Conservation (phyloP, 2,797 vertebrate species). For the Ctenosaura bakeri region DNA sequence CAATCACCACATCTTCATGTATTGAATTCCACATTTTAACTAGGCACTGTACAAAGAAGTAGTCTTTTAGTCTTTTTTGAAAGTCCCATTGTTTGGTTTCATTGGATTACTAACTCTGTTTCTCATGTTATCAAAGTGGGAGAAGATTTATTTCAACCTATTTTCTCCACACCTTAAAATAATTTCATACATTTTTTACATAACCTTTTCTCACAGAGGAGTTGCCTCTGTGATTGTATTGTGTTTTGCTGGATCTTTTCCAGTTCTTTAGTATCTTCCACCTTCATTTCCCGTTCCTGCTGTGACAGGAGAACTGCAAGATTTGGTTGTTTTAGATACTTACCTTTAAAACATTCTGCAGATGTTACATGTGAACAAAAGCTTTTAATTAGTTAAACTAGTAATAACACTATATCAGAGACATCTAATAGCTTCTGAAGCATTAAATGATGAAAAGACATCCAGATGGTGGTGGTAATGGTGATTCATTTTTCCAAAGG, state of each 20-base stretch:
- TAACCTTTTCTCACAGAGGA: too few relatives aligned
- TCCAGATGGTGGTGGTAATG: neutral
- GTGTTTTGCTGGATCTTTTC: too few relatives aligned
- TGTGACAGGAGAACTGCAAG: neutral
- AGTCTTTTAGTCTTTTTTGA: neutral
- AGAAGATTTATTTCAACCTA: neutral
- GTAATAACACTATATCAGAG: neutral
- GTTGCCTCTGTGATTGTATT: neutral
- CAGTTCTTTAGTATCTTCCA: neutral
- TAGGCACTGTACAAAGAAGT: neutral
- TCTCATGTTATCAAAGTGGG: neutral
- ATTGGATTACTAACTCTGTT: neutral
- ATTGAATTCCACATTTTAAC: too few relatives aligned
- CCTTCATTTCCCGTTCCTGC: neutral
- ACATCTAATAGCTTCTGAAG: neutral
- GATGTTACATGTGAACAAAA: neutral
- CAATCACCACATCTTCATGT: too few relatives aligned
- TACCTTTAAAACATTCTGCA: neutral
- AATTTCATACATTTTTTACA: too few relatives aligned
- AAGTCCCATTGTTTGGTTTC: neutral
- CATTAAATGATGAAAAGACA: neutral
- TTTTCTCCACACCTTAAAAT: neutral
- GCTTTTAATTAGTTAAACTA: conserved; percentile 9
- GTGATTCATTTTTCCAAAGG: conserved; percentile 78
- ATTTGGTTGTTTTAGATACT: neutral